Base-by-base conservation (phyloP, 2,797 vertebrate species). In the Uromys caudimaculatus region DNA sequence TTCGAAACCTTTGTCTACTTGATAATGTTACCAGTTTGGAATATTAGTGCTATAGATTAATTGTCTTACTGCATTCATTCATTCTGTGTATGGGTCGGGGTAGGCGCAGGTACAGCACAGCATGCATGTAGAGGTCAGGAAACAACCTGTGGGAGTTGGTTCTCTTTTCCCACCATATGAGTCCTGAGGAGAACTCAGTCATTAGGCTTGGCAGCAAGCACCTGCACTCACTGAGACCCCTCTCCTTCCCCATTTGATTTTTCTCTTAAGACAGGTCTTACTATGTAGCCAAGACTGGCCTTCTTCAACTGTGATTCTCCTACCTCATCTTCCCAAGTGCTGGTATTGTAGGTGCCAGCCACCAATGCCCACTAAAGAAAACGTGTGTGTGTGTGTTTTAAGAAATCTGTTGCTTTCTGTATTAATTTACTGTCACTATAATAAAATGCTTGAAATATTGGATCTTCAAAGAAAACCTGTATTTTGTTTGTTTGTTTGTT, bases 1-100 rank as follows among this genome's bases (percentile, higher is more conserved):
- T 93, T 90, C 29, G 89, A 95, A 95, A 85, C 73, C 13, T 71
- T 77, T 27, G 16, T 83, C 35, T 83, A 54, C 21, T 73, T 64
- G 79, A 52, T 21, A 56, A 62, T 77, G 54, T n/a, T 89, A 29
- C 94, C 67, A 41, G 35, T 94, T 96, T 94, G 75, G n/a, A 69
- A 83, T 91, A 10, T 87, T 78, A 75, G 67, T 58, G 38, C 78
- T 76, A 38, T n/a, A 88, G 62, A 67, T 67, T 47, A 4, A 4
- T 84, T 47, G 47, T 44, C 44, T 84, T 71, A 35, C 16, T 69
- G 32, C 35, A 35, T 69, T 41, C 13, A 19, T 47, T 64, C 44
- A 23, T 35, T 84, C 29, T 47, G 82, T 7, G 0, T 47, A 6
- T 7, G 38, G 52, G 50, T 23, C 13, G 23, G 81, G 38, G 41